Evolutionary conservation across 2,797 vertebrate genomes (phyloP).

Genomic region (Chaunax sp.): DNA sequence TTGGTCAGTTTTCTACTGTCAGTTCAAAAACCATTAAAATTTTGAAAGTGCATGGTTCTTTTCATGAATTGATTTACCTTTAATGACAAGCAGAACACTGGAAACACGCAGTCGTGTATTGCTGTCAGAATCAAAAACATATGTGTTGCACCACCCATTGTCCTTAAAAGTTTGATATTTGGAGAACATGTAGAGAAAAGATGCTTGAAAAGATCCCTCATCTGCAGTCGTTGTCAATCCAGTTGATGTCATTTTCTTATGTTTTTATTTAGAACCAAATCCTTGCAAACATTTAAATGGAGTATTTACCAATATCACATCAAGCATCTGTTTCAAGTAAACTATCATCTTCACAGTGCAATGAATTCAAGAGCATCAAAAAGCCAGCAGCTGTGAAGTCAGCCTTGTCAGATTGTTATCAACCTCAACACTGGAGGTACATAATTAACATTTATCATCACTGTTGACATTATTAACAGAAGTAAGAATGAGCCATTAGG

Average conservation of each 20-base stretch:
- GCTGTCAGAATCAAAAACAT: slow-evolving; percentile 40
- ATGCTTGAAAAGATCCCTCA: neutral
- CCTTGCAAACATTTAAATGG: neutral
- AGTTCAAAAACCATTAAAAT: neutral
- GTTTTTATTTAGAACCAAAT: slow-evolving; percentile 5
- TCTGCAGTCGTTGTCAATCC: neutral
- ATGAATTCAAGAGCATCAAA: slow-evolving; percentile 21
- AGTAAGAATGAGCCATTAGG: slow-evolving; percentile 7
- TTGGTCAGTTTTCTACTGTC: slow-evolving; percentile 23
- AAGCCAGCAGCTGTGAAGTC: slow-evolving; percentile 43
- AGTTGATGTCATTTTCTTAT: neutral
- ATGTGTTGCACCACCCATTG: slow-evolving; percentile 25
- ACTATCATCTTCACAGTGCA: slow-evolving; percentile 32
- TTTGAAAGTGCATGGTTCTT: neutral
- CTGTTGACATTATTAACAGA: slow-evolving; percentile 8
- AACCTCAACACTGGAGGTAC: slow-evolving; percentile 28
- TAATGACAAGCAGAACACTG: slow-evolving; percentile 26
- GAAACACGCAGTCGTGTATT: neutral
- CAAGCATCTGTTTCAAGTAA: slow-evolving; percentile 38
- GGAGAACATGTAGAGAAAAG: neutral
- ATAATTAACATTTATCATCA: slow-evolving; percentile 5
- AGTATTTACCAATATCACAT: slow-evolving; percentile 21
- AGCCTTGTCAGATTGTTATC: slow-evolving; percentile 33
- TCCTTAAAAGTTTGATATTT: neutral
- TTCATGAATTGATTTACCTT: slow-evolving; percentile 6